These are phyloP conservation scores for Podiceps cristatus DNA, from an alignment of 2,113 vertebrate species.

Conservation along the genomic window DNA sequence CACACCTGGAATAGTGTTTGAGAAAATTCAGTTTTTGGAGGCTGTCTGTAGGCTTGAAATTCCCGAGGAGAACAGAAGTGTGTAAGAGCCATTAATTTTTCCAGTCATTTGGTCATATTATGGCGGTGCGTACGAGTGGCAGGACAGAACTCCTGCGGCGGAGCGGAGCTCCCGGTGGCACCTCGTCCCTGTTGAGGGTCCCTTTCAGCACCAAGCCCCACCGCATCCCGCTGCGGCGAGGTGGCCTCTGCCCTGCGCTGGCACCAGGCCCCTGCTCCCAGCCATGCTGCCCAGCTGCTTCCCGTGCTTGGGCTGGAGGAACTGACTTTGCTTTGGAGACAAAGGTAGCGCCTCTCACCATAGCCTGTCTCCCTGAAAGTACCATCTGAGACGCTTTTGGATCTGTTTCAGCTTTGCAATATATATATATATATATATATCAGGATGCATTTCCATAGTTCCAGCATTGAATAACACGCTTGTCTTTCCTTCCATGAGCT, in stretches of 20 bases:
- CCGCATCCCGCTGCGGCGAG: accelerated
- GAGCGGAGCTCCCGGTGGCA: neutral
- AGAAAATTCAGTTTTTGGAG: neutral
- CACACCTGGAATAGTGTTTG: neutral
- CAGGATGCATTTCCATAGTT: neutral
- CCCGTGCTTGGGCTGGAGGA: neutral
- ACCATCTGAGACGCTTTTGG: accelerated
- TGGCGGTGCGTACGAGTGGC: neutral
- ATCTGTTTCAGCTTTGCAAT: accelerated
- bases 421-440: neutral
- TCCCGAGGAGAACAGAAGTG: neutral
- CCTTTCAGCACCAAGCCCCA: neutral
- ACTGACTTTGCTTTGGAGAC: neutral
- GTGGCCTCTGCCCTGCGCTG: neutral
- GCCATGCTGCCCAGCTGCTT: neutral
- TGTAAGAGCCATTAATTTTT: accelerated
- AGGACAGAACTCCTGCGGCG: neutral
- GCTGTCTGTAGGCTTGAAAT: accelerated
- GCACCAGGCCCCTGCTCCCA: neutral
- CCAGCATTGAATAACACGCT: neutral
- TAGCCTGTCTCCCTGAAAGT: neutral
- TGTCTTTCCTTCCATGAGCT: neutral
- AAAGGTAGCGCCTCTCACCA: neutral
- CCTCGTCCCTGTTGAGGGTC: no score
- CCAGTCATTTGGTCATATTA: accelerated